Base-by-base conservation (phyloP, 1,140 invertebrate genomes). In the Metaphire vulgaris region DNA sequence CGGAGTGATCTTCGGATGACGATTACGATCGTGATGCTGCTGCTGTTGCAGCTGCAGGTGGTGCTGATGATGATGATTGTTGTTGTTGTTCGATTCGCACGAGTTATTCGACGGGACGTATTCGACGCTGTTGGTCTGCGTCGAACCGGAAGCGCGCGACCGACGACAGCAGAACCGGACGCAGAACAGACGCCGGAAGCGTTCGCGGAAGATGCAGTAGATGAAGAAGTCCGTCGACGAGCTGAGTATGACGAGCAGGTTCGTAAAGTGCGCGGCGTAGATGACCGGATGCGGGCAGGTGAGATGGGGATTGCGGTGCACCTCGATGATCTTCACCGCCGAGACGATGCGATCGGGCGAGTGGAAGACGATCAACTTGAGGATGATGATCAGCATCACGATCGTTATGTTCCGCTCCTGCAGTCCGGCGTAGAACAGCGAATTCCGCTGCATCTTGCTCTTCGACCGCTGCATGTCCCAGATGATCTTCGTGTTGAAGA, bases 311-410 rank as follows among this genome's bases (percentile, higher is more conserved):
- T 41, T 34, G 72, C 28, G 32, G 72, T 56, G 33, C n/a, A 29
- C 34, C 1, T 34, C 26, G 33, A 64, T n/a, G 14, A 73, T 33
- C 41, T 56, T 56, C 21, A 56, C 21, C 6, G 41, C 41, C 6
- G 41, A 56, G 26, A 73, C 31, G 28, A 78, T 31, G n/a, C 77
- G 30, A 66, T 78, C 77, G 32, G 74, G 69, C n/a, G 32, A 31
- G 41, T 75, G 73, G 68, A 64, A 78, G 16, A 74, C 14, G 6
- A 78, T 6, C 21, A 78, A 70, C 0, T 69, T 72, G 0, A 78
- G 66, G 41, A 74, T 65, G 28, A 78, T 75, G 77, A 78, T 33
- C 67, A 78, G 64, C 77, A 78, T 78, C 1, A 78, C 69, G 73
- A 78, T 29, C 16, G 73, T 75, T 1, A 78, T 67, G 67, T 78